Evolutionary conservation across 2,113 vertebrate species (phyloP), one percentile per base, ranked within the genome.

Genomic region (Acinonyx jubatus): DNA sequence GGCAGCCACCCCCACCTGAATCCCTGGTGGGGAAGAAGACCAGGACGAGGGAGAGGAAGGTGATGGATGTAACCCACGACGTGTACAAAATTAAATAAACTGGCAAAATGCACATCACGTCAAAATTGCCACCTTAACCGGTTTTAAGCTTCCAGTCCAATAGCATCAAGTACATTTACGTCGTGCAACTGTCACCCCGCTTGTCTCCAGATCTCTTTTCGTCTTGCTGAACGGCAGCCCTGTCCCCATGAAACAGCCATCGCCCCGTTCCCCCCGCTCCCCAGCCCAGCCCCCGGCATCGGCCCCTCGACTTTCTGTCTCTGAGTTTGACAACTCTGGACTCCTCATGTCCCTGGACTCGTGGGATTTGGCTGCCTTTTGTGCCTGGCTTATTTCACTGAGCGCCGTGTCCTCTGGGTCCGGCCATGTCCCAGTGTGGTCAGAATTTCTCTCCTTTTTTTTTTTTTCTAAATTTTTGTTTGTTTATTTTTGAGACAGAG

Each of bases 111-210:
- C 52, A 33, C 11, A 2, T 11, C 19, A 1, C 29, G 10, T 18
- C 52, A 78, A 78, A n/a, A 18, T 25, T 16, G 4, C 38, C 55
- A 15, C 8, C 8, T 1, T 19, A 21, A 48, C 29, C 19, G 0
- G 18, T 41, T 65, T 7, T 25, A 31, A 61, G 73, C 16, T 36
- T 33, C 3, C 1, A 36, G 63, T 18, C 33, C 48, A 6, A 1
- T 1, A 41, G 29, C 15, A 0, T 23, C 3, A 31, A 4, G 29
- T 13, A 3, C 6, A 23, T 11, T 16, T 73, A 15, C 25, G 0
- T 2, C 4, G 11, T 71, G 57, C 2, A 3, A 19, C 3, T 13
- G 0, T 33, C 10, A 3, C 29, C 15, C 66, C n/a, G 0, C 45
- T 41, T 15, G 5, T 5, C 21, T 78, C 68, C 36, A 4, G 15